Evolutionary conservation across 1,140 invertebrate genomes (phyloP), one percentile per base, ranked within the genome.

Genomic region (Papilio polyxenes): DNA sequence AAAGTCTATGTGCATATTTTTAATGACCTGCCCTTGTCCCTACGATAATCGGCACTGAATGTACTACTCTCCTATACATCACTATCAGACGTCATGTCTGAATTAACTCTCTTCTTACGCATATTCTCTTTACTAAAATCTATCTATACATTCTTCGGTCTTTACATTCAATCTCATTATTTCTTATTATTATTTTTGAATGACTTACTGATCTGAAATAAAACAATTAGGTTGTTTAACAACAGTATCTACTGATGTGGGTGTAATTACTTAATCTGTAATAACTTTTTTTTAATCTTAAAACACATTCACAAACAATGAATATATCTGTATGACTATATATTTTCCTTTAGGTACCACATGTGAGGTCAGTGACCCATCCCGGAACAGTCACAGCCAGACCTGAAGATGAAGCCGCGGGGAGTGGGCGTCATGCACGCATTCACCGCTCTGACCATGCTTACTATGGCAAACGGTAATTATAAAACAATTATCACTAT

Each of bases 391-490:
- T 81, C 82, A 79, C 74, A 86, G 79, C 84, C 79, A 85, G 81
- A 82, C 88, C 82, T 84, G 89, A 93, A 93, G 90, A 94, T 94
- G 93, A 94, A 94, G 92, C 93, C 93, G 85, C 93, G 93, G 87
- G 92, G 93, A 88, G 88, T 85, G 88, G 90, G 96, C 91, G 97
- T 98, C 96, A 97, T 97, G 95, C 97, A 97, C 96, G 96, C 97
- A 92, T 97, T 98, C 89, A 97, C 97, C 90, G 96, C 97, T 88
- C 96, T 98, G 83, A 97, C 97, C 86, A 97, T 97, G 92, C 95
- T 98, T 84, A 97, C 97, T 89, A 97, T 98, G 96, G 96, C 97
- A 80, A 97, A 97, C 92, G 97, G 97, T 98, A 95, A 87, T 15
- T 59, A 74, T 65, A 31, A 31, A 2, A 65, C 62, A 20, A 31